Percentiles rank a stretch among this genome's conserved stretches.
phyloP scores from a whole-genome alignment of 1,140 invertebrate genomes.

The Tribolium castaneum region DNA sequence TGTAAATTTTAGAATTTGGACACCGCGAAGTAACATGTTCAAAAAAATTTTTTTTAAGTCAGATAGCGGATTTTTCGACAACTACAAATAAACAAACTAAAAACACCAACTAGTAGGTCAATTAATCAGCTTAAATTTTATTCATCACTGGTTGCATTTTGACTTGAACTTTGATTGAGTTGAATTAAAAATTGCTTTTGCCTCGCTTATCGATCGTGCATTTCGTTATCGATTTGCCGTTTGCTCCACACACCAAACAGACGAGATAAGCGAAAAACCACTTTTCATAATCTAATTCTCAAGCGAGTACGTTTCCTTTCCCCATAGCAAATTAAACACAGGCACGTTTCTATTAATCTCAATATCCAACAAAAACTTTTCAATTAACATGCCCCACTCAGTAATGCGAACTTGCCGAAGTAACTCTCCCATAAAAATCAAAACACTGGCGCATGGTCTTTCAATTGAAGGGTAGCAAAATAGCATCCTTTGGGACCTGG shows the following conservation, averaged over 20 bases:
- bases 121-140: too few species aligned
- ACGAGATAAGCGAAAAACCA: background rate
- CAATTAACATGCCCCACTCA: constrained; percentile 54
- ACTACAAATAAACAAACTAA: too few species aligned
- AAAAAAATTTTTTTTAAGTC: too few species aligned
- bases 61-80: too few species aligned
- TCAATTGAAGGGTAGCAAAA: constrained; percentile 16
- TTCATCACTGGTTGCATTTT: too few species aligned
- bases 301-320: background rate
- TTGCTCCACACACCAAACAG: background rate
- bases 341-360: constrained; percentile 60
- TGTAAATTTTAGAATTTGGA: too few species aligned
- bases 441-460: constrained; percentile 57
- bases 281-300: constrained; percentile 2
- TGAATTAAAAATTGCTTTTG: too few species aligned
- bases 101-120: too few species aligned
- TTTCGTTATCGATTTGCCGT: background rate
- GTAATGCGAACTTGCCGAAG: constrained; percentile 40
- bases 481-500: constrained; percentile 40
- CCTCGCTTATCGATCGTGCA: too few species aligned
- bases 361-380: constrained; percentile 61
- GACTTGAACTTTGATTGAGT: too few species aligned
- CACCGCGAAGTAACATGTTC: too few species aligned
- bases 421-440: constrained; percentile 62
- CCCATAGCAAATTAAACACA: constrained; percentile 56